phyloP scores from a whole-genome alignment of 2,797 vertebrate species.

The Peromyscus aztecus region DNA sequence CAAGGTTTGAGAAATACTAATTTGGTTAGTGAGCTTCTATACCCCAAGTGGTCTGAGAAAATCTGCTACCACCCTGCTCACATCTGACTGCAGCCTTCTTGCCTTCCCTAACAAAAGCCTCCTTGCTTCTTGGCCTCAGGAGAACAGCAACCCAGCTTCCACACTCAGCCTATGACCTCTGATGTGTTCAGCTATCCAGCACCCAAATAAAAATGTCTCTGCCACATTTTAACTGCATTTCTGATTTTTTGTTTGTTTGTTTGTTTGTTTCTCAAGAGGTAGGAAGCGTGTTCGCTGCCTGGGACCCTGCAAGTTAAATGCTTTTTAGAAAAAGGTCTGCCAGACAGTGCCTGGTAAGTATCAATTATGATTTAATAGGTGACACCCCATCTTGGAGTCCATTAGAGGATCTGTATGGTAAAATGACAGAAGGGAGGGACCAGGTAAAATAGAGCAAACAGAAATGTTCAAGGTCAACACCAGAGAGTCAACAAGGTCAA shows the following conservation, averaged over 20 bases:
- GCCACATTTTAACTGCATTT: neutral
- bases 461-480: neutral
- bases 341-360: fast-evolving
- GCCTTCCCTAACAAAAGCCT: neutral
- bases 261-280: neutral
- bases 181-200: neutral
- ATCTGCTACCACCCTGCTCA: too few species aligned
- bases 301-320: neutral
- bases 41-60: neutral
- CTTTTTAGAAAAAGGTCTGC: neutral
- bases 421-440: neutral
- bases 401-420: neutral
- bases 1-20: neutral
- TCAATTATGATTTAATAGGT: fast-evolving
- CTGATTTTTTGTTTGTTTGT: neutral
- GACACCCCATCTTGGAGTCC: fast-evolving
- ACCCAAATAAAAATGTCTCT: neutral
- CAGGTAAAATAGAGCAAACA: conserved; percentile 42
- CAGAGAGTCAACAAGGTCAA: neutral
- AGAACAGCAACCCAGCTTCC: neutral
- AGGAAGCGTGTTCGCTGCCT: fast-evolving
- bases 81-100: too few species aligned
- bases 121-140: neutral
- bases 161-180: neutral
- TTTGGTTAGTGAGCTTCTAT: neutral